These are phyloP conservation scores for Ylistrum balloti DNA, from an alignment of 1,140 invertebrate species.

Conservation along the genomic window DNA sequence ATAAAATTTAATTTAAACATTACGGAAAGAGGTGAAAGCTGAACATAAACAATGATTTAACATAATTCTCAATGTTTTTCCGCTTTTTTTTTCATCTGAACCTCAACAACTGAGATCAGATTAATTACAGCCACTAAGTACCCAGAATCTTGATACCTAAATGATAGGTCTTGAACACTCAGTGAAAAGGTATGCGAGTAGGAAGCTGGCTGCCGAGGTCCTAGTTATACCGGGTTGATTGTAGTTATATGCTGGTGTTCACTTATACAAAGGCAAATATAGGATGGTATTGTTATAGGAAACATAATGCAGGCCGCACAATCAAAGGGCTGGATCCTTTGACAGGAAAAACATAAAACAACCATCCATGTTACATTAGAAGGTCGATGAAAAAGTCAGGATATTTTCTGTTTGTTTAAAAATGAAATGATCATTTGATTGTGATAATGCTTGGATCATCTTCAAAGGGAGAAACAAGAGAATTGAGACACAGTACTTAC, in stretches of 20 bases:
- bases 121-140: background rate
- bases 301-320: background rate
- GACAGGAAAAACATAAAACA: slow-evolving; percentile 18
- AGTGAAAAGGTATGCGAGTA: background rate
- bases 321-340: background rate
- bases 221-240: background rate
- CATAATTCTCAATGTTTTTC: no score
- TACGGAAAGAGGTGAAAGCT: background rate
- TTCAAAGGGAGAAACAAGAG: slow-evolving; percentile 15
- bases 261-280: background rate
- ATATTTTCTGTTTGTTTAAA: slow-evolving; percentile 30
- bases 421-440: slow-evolving; percentile 20
- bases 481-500: background rate
- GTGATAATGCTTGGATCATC: slow-evolving; percentile 17
- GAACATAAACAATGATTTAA: no score
- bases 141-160: background rate
- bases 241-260: background rate
- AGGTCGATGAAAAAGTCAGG: background rate
- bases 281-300: background rate
- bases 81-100: no score
- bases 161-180: background rate
- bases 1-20: no score
- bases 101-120: no score
- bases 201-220: no score
- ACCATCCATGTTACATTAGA: background rate